These are phyloP conservation scores for Helicolenus hilgendorfi DNA, from an alignment of 2,797 vertebrate species.

Conservation along the genomic window DNA sequence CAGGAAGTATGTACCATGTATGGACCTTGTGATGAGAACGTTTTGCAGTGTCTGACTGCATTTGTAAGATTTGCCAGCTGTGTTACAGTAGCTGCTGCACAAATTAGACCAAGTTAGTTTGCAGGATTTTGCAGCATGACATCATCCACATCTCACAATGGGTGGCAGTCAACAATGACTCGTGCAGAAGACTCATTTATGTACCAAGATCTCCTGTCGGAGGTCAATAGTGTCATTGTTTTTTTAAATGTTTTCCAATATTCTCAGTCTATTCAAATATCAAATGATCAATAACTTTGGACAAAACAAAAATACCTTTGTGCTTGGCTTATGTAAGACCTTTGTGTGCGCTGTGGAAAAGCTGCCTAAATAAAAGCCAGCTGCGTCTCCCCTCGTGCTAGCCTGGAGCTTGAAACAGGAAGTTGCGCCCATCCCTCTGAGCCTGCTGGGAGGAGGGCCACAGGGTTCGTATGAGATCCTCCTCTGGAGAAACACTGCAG, in stretches of 20 bases:
- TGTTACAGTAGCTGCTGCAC: neutral
- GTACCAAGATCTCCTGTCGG: neutral
- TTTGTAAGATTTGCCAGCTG: neutral
- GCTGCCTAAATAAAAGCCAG: slow-evolving; percentile 61
- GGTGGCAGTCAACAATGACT: neutral
- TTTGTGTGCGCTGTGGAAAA: neutral
- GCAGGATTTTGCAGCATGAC: neutral
- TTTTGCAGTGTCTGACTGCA: neutral
- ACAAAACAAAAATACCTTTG: slow-evolving; percentile 8
- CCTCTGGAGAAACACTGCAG: slow-evolving; percentile 28
- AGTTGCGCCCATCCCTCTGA: slow-evolving; percentile 36
- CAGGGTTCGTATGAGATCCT: slow-evolving; percentile 27
- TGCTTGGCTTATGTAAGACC: neutral
- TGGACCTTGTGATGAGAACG: neutral
- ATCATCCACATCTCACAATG: neutral
- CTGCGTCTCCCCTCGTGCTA: slow-evolving; percentile 19
- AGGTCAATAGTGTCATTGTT: neutral
- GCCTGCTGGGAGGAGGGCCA: slow-evolving; percentile 43
- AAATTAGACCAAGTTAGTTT: neutral
- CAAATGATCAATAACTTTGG: neutral
- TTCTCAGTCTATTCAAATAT: neutral
- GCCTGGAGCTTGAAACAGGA: slow-evolving; percentile 62
- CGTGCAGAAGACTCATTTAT: neutral
- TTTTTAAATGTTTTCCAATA: neutral
- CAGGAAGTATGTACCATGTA: neutral